These are phyloP conservation scores for Idaea dimidiata DNA, from an alignment of 2,888 invertebrate genomes.

Conservation along the genomic window DNA sequence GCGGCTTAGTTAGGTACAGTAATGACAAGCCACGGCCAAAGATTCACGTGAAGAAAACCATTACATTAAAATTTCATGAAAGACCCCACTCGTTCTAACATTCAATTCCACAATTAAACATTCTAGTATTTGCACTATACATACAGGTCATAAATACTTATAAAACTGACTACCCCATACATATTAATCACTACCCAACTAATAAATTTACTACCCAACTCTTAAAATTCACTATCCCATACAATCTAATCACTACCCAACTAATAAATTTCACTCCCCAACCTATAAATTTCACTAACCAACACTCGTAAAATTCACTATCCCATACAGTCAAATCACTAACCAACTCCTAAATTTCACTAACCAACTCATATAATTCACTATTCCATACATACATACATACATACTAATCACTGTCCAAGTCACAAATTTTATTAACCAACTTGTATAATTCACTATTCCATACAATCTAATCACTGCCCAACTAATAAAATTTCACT, in stretches of 20 bases:
- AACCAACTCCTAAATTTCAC: not conserved
- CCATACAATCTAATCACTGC: not conserved
- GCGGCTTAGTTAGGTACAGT: no score
- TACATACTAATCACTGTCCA: no score
- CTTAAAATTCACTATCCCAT: not conserved
- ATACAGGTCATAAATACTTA: no score
- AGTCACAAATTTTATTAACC: no score
- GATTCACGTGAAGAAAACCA: not conserved
- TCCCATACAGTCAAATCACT: not conserved
- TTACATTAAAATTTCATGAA: not conserved
- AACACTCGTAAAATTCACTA: not conserved
- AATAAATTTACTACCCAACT: not conserved
- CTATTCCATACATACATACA: not conserved
- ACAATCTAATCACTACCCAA: not conserved
- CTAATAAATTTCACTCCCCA: not conserved
- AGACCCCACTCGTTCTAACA: not conserved
- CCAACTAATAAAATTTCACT: not conserved
- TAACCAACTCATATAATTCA: not conserved
- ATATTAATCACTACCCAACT: constrained; percentile 3
- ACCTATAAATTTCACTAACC: constrained; percentile 4
- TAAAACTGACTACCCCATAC: not conserved
- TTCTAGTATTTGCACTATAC: not conserved
- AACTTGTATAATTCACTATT: not conserved
- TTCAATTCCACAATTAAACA: not conserved
- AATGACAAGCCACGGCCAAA: no score